Base-by-base conservation (phyloP, 2,797 vertebrate species). In the Pelochelys cantorii region DNA sequence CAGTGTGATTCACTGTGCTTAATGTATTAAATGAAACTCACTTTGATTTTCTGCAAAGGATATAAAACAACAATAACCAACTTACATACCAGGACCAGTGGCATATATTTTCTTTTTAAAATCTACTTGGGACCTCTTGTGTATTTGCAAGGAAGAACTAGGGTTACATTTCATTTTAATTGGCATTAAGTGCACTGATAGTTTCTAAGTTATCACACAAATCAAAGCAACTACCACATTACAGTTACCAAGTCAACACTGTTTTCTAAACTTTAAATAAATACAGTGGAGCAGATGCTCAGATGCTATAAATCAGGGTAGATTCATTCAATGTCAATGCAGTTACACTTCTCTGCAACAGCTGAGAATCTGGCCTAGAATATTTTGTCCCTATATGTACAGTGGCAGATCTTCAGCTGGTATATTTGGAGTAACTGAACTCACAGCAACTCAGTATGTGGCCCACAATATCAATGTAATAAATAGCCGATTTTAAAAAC, bases 1-100 rank as follows among this genome's bases (percentile, higher is more conserved):
- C 85, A 94, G 96, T 97, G 92, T 95, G 96, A 97, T 97, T 96
- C 96, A 93, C 82, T 71, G 84, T 2, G 31, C n/a, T 91, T 94
- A 96, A 97, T 62, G 83, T 94, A 95, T 93, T 81, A 95, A 96
- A 95, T 86, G 84, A 97, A 96, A 95, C 83, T 93, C 86, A 93
- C 85, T 93, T 89, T 56, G 37, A 77, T 93, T 95, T 91, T 95
- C 85, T 92, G 91, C 71, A 71, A 57, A 31, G 74, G 22, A 80
- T 86, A 3, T 62, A 79, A 94, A 95, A 4, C 37, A 88, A 22
- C 53, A 96, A 92, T 42, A 93, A 68, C 60, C 71, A 85, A 20
- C 14, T 94, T 88, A 83, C n/a, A 14, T 78, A 86, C 71, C 87
- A 86, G 60, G 94, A 84, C 23, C 31, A 31, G 55, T 92, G 88